Base-by-base conservation (phyloP, 2,797 vertebrate species). In the Avahi laniger region DNA sequence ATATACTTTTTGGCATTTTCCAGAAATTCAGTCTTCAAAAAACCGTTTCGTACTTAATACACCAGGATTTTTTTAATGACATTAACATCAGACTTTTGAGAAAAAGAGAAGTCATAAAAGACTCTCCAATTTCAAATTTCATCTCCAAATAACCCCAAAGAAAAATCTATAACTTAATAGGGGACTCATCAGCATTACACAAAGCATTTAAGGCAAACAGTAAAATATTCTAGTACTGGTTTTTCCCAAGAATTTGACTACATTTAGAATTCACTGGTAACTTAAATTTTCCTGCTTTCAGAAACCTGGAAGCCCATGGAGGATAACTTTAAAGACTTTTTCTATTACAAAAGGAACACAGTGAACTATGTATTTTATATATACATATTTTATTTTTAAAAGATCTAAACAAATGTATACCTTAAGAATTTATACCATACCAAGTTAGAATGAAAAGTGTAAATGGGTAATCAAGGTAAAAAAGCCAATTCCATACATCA, bases 1-100 rank as follows among this genome's bases (percentile, higher is more conserved):
- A 84, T 97, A 98, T 98, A 98, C 97, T 84, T 93, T 9, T 48
- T 13, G 2, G 81, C 46, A 97, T 97, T 97, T 98, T 98, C 96
- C 97, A 98, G 97, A 97, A 98, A 97, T 65, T 73, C 94, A 0
- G 88, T 82, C 54, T 95, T 98, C 92, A 97, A 20, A 92, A 79
- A 97, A 97, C 81, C 10, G 94, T 94, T 95, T 94, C 83, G 91
- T 91, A 82, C 94, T 97, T 97, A 97, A 98, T 92, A 98, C 91
- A 97, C 33, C 70, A 93, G 48, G 50, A 61, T 94, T 98, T 96
- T 97, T 97, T 96, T 95, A 79, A 95, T 94, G 95, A 97, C 80
- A 93, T 83, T 87, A 91, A 95, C 52, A 88, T 90, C 91, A 89
- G 63, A 95, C 78, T 63, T 95, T 30, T 57, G 12, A 83, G 63